Conservation (phyloP, 2,888 invertebrate species). For the Hyppa rectilinea region DNA sequence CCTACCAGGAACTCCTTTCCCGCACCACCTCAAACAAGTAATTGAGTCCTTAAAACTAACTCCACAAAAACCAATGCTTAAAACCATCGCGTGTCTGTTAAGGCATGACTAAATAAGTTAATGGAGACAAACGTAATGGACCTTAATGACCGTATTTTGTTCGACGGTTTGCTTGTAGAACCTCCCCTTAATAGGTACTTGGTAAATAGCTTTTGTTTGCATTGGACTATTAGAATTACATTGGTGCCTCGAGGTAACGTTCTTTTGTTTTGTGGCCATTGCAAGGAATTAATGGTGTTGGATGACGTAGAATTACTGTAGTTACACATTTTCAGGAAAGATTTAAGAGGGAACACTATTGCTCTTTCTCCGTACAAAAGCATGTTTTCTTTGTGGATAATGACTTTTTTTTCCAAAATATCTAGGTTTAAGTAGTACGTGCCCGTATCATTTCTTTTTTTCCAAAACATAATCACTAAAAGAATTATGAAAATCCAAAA, state of each 20-base stretch:
- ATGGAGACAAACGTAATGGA: slow-evolving; percentile 64
- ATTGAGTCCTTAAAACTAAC: slow-evolving; percentile 13
- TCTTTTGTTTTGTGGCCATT: background rate
- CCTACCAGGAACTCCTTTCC: too few species aligned
- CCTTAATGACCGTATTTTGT: slow-evolving; percentile 56
- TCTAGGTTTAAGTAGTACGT: too few species aligned
- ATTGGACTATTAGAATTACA: background rate
- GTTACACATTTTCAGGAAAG: background rate
- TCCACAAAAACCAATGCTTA: slow-evolving; percentile 20
- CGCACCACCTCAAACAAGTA: too few species aligned
- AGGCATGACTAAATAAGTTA: slow-evolving; percentile 53
- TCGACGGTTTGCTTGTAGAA: slow-evolving; percentile 45
- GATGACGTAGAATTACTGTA: background rate
- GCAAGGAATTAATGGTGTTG: background rate
- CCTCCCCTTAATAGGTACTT: slow-evolving; percentile 34
- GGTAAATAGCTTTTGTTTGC: slow-evolving; percentile 25
- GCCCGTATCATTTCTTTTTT: too few species aligned
- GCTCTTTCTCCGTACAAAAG: too few species aligned
- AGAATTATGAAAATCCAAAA: too few species aligned
- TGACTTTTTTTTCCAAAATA: too few species aligned
- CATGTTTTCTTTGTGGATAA: too few species aligned
- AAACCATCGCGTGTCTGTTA: slow-evolving; percentile 53
- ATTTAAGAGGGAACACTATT: too few species aligned
- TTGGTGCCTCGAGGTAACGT: background rate
- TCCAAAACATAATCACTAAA: too few species aligned